A percentile compares a stretch with the other conserved stretches of the same genome.
Conservation (phyloP, 2,113 vertebrate species). For the Peromyscus maniculatus region DNA sequence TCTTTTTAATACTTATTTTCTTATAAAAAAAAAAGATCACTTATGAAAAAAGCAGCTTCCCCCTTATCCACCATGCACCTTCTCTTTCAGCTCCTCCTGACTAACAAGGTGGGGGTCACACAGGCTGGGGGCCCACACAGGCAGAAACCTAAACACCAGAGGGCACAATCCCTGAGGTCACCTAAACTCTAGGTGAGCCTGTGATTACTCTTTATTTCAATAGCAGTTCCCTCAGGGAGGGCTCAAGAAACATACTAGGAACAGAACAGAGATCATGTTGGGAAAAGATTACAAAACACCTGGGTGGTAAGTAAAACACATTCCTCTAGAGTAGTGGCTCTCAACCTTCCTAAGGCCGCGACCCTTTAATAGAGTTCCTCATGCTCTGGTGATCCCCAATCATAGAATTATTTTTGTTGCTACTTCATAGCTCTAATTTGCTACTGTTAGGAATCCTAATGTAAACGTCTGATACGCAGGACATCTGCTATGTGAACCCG, state of each 20-base stretch:
- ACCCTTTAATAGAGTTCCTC: too few relatives aligned
- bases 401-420: too few relatives aligned
- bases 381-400: too few relatives aligned
- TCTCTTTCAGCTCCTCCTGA: neutral
- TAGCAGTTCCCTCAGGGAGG: neutral
- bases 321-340: neutral
- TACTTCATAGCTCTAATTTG: too few relatives aligned
- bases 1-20: neutral
- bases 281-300: neutral
- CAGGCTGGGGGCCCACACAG: neutral
- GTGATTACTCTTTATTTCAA: neutral
- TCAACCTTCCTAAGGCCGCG: too few relatives aligned
- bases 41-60: neutral
- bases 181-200: neutral
- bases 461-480: neutral
- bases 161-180: neutral
- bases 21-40: neutral
- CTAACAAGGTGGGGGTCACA: too few relatives aligned
- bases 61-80: neutral
- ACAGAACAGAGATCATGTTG: constrained; percentile 15
- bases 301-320: neutral
- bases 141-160: neutral
- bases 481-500: neutral
- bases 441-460: neutral
- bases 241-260: neutral